These are phyloP conservation scores for Drosophila yooni DNA, from an alignment of 2,888 invertebrate species.

Conservation along the genomic window DNA sequence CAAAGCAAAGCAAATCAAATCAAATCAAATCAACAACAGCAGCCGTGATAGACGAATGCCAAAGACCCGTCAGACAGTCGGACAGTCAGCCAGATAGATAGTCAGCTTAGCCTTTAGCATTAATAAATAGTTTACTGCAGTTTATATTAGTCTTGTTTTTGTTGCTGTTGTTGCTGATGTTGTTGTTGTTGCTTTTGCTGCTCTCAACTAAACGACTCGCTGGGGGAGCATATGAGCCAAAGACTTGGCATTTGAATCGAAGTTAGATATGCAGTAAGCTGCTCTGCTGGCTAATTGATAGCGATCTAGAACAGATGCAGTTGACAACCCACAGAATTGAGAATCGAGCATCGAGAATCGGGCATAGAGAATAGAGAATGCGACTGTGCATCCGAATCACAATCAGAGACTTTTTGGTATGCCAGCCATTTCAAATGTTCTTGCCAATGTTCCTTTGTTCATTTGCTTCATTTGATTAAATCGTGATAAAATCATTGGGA, in stretches of 20 bases:
- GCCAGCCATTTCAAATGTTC: constrained; percentile 1
- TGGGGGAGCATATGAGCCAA: constrained; percentile 52
- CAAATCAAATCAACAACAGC: constrained; percentile 34
- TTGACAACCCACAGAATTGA: constrained; percentile 48
- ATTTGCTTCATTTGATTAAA: constrained; percentile 4
- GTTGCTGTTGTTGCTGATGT: constrained; percentile 2
- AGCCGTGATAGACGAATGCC: constrained; percentile 66
- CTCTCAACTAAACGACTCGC: constrained; percentile 23
- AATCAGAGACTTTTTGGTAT: constrained; percentile 7
- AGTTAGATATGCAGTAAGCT: constrained; percentile 44
- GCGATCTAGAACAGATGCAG: constrained; percentile 57
- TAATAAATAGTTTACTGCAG: constrained; percentile 73
- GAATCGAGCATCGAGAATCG: constrained; percentile 4
- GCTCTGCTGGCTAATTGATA: constrained; percentile 63
- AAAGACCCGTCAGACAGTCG: constrained; percentile 48
- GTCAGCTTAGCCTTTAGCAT: constrained; percentile 59
- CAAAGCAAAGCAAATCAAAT: constrained; percentile 34
- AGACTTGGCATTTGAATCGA: constrained; percentile 68
- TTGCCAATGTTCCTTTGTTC: constrained; percentile 5
- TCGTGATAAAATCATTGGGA: constrained; percentile 20
- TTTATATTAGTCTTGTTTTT: constrained; percentile 20
- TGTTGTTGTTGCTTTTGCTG: background rate
- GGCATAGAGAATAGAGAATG: constrained; percentile 4
- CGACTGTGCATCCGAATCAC: constrained; percentile 9
- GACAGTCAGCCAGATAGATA: background rate